Conservation (phyloP, 2,888 invertebrate species). For the Drosophila neutralis region DNA sequence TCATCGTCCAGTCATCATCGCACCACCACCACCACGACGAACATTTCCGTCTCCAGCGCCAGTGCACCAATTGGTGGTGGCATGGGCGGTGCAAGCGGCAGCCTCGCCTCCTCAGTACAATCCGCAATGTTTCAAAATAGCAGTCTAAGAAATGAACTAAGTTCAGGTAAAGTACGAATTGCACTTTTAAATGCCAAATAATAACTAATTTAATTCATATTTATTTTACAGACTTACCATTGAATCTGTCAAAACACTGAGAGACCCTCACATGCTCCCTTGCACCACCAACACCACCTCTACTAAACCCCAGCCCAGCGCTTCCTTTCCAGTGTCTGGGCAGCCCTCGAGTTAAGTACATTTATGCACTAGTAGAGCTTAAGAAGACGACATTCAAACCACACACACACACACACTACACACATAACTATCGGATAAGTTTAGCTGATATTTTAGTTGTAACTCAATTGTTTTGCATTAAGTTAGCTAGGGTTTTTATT, state of each 20-base stretch:
- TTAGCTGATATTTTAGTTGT: conserved; percentile 70
- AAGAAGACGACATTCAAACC: conserved; percentile 68
- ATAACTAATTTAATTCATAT: background rate
- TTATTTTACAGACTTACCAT: conserved; percentile 91
- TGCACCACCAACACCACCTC: conserved; percentile 8
- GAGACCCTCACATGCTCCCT: conserved; percentile 61
- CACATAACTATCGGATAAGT: conserved; percentile 62
- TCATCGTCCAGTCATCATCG: conserved; percentile 70
- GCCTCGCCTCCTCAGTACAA: conserved; percentile 62
- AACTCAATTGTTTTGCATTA: conserved; percentile 71
- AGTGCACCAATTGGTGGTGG: conserved; percentile 44
- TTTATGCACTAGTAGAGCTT: conserved; percentile 70
- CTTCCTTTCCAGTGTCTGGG: conserved; percentile 50
- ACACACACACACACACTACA: conserved; percentile 53
- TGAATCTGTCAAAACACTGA: conserved; percentile 94
- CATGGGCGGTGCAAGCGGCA: conserved; percentile 35
- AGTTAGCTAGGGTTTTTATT: conserved; percentile 60
- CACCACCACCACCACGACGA: conserved; percentile 63
- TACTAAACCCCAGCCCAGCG: conserved; percentile 7
- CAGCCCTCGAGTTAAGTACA: conserved; percentile 71
- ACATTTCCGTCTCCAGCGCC: conserved; percentile 54
- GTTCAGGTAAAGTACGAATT: conserved; percentile 82
- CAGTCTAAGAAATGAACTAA: conserved; percentile 85
- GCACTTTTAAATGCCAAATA: background rate
- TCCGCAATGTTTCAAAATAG: conserved; percentile 83